Evolutionary conservation across 2,888 invertebrate species (phyloP), one percentile per base, ranked within the genome.

Genomic region (Sympetrum striolatum): DNA sequence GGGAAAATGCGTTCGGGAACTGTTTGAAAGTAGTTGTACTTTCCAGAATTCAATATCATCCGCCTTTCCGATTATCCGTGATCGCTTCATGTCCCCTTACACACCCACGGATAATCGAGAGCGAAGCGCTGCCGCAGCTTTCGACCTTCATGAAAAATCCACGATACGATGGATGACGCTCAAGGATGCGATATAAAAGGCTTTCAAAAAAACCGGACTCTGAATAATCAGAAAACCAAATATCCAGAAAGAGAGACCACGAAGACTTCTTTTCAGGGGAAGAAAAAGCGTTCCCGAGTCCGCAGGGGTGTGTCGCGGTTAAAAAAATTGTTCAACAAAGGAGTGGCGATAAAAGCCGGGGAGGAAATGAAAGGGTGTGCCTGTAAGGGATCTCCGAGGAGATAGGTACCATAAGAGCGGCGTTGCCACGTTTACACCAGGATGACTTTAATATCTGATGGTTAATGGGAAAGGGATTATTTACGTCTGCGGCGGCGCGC

Each of bases 351-450:
- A 86, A 86, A 86, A 82, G 31, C 81, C 58, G 82, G 6, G 35
- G 86, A 73, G 86, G 86, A 86, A 86, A 86, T 64, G 82, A 86
- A 60, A 60, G 86, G 60, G 86, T 86, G 82, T 82, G 82, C 82
- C 82, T 25, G 15, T 14, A 44, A 82, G 60, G 86, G 64, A 86
- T 58, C n/a, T 86, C 86, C 35, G 31, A 58, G 82, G 53, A 53
- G 82, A 82, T 58, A 31, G 58, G 82, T 31, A 31, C n/a, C n/a
- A 64, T 1, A 64, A 10, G 22, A 8, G 64, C 64, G 64, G 64
- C n/a, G 64, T 64, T 64, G 64, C 64, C 22, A 64, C 64, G 22
- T 64, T n/a, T 64, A 64, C 64, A 8, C n/a, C 22, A 60, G 60
- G 18, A n/a, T 60, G n/a, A n/a, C 18, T 60, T 60, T 5, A 60